These are phyloP conservation scores for Drosophila pseudoobscura DNA, from an alignment of 1,140 invertebrate genomes.

Conservation along the genomic window DNA sequence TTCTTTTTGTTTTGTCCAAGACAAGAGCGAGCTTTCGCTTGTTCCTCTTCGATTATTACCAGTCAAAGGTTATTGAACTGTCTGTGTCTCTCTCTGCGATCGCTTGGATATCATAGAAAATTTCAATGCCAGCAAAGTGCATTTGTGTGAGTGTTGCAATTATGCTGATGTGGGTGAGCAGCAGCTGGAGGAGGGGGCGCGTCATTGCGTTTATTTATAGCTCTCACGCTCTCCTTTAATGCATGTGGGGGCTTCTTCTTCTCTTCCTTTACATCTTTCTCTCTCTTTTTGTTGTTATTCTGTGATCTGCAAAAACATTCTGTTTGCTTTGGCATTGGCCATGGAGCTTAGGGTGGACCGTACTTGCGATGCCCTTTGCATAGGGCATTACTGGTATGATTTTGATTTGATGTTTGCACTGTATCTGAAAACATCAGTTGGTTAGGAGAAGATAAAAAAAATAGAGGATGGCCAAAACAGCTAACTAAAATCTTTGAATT, in stretches of 20 bases:
- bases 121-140: slow-evolving; percentile 69
- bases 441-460: no score
- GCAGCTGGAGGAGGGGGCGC: slow-evolving; percentile 8
- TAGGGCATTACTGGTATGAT: no score
- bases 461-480: no score
- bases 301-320: slow-evolving; percentile 18
- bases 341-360: slow-evolving; percentile 54
- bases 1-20: slow-evolving; percentile 24
- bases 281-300: slow-evolving; percentile 28
- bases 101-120: slow-evolving; percentile 69
- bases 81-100: slow-evolving; percentile 21
- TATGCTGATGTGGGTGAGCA: slow-evolving; percentile 50
- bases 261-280: slow-evolving; percentile 51
- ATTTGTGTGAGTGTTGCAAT: slow-evolving; percentile 46
- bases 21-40: slow-evolving; percentile 51
- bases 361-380: no score
- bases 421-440: no score
- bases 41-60: not conserved
- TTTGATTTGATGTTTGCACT: no score
- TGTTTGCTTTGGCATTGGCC: slow-evolving; percentile 48
- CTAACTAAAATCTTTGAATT: no score
- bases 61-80: slow-evolving; percentile 72
- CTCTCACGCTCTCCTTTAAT: slow-evolving; percentile 54
- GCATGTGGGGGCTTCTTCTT: slow-evolving; percentile 49
- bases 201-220: slow-evolving; percentile 65